Percentiles rank a stretch among this genome's conserved stretches.
Evolutionary conservation across 1,140 invertebrate genomes (phyloP).

Genomic region (Hyles vespertilio): DNA sequence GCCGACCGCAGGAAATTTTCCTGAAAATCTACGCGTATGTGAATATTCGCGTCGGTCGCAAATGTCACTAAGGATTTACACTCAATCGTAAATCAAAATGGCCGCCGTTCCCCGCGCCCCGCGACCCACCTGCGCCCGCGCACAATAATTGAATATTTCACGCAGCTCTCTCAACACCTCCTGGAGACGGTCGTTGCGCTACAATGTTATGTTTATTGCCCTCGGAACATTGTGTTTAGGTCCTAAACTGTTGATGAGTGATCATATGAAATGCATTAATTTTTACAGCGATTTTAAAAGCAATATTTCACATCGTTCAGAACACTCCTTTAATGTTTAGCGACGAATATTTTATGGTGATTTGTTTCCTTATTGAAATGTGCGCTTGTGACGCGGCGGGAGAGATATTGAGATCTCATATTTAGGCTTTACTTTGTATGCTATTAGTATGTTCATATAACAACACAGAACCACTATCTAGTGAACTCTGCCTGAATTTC

Average conservation of each 20-base stretch:
- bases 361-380: constrained; percentile 69
- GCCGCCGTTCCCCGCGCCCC: constrained; percentile 40
- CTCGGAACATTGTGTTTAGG: constrained; percentile 66
- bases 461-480: too few relatives aligned
- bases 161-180: constrained; percentile 71
- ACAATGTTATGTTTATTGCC: constrained; percentile 72
- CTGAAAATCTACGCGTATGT: constrained; percentile 44
- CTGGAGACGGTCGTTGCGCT: constrained; percentile 44
- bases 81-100: constrained; percentile 72
- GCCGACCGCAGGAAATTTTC: constrained; percentile 46
- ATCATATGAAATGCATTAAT: constrained; percentile 69
- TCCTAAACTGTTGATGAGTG: constrained; percentile 73
- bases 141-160: constrained; percentile 74
- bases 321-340: constrained; percentile 60
- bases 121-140: constrained; percentile 58
- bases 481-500: too few relatives aligned
- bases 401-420: constrained; percentile 9
- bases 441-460: too few relatives aligned
- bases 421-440: background rate
- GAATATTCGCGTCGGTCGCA: constrained; percentile 49
- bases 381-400: constrained; percentile 1
- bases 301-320: constrained; percentile 70
- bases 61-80: constrained; percentile 72
- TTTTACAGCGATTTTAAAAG: constrained; percentile 72
- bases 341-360: constrained; percentile 69